Conservation (phyloP, 2,797 vertebrate genomes). For the Xenops minutus region DNA sequence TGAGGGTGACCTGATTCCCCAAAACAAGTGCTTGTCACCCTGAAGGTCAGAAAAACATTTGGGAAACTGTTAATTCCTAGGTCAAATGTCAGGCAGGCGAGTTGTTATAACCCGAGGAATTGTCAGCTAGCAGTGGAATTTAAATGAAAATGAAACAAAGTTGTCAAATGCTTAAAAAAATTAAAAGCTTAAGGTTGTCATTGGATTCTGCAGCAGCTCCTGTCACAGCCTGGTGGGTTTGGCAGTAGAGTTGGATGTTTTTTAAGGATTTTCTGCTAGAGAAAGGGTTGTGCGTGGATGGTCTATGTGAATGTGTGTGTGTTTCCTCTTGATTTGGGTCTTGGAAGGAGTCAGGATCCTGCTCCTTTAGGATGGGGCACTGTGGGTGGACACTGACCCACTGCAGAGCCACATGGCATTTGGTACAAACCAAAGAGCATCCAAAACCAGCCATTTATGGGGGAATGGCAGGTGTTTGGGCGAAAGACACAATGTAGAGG, state of each 20-base stretch:
- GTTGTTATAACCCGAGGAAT: neutral
- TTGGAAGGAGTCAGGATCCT: neutral
- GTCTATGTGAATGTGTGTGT: neutral
- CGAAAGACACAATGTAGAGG: neutral
- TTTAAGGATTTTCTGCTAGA: neutral
- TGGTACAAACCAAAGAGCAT: rapidly evolving
- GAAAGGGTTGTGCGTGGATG: neutral
- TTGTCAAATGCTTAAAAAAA: neutral
- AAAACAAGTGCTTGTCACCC: neutral
- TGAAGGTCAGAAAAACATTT: neutral
- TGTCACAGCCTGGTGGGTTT: neutral
- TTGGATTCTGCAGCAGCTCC: neutral
- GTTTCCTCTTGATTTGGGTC: neutral
- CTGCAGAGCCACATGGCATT: neutral
- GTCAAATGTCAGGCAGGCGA: neutral
- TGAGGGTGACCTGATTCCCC: neutral
- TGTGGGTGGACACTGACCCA: neutral
- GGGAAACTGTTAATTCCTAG: neutral
- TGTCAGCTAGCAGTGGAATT: neutral
- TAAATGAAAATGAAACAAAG: neutral
- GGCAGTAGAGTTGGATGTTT: neutral
- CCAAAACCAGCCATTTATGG: neutral
- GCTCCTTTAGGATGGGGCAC: neutral
- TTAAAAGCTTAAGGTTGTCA: neutral
- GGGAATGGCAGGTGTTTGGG: neutral